Evolutionary conservation across 2,113 vertebrate genomes (phyloP).

Genomic region (Mixornis gularis): DNA sequence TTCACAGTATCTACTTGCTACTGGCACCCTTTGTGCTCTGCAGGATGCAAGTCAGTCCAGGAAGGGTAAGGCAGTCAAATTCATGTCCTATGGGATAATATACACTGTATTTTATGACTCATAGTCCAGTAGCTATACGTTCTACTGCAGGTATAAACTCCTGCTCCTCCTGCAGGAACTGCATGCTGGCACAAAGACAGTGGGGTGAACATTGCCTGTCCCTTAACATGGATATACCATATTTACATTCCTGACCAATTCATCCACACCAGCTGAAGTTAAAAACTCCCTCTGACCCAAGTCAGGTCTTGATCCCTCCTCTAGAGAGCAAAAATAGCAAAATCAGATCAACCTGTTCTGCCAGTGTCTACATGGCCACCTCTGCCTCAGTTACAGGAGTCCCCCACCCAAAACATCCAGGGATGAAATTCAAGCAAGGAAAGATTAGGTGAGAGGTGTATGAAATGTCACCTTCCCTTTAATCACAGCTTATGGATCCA

Average conservation of each 20-base stretch:
- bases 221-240: neutral
- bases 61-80: neutral
- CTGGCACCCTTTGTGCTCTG: neutral
- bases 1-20: neutral
- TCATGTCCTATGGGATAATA: neutral
- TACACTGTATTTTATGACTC: neutral
- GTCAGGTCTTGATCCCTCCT: neutral
- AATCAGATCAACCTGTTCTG: neutral
- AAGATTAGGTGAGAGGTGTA: neutral
- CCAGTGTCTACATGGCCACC: neutral
- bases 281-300: neutral
- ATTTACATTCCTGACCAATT: neutral
- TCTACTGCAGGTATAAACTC: neutral
- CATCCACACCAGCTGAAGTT: neutral
- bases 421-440: neutral
- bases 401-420: neutral
- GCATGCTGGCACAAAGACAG: rapidly evolving
- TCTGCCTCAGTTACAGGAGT: neutral
- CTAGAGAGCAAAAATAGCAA: neutral
- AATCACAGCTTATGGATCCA: constrained; percentile 36
- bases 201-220: rapidly evolving
- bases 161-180: neutral
- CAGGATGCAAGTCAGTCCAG: neutral
- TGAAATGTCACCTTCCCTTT: constrained; percentile 44
- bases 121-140: neutral